Conservation (phyloP, 2,113 vertebrate genomes). For the Mustela nigripes region DNA sequence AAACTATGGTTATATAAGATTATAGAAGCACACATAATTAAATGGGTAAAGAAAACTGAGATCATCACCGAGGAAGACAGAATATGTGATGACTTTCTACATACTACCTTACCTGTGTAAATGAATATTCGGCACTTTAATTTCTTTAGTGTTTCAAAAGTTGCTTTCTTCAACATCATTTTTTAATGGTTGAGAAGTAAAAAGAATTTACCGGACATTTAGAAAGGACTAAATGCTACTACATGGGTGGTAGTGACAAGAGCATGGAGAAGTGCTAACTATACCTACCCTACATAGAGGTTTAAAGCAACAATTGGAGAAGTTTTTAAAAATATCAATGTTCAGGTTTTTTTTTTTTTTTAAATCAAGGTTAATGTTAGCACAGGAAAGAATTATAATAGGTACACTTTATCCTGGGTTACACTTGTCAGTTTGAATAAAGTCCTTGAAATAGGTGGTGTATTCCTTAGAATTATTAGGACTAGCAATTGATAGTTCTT, state of each 20-base stretch:
- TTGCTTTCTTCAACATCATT: slow-evolving; percentile 32
- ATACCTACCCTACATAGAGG: neutral
- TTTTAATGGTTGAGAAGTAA: neutral
- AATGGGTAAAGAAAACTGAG: neutral
- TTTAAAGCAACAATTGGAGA: slow-evolving; percentile 23
- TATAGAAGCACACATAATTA: slow-evolving; percentile 29
- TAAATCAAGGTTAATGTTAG: slow-evolving; percentile 14
- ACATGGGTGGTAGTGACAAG: neutral
- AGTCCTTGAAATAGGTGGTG: slow-evolving; percentile 20
- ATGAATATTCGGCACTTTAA: neutral
- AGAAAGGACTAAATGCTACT: neutral
- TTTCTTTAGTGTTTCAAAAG: slow-evolving; percentile 39
- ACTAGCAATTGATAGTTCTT: neutral
- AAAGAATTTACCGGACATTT: slow-evolving; percentile 50
- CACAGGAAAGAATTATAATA: neutral
- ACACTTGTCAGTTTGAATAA: neutral
- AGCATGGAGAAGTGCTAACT: neutral
- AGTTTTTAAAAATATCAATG: neutral
- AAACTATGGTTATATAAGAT: slow-evolving; percentile 2
- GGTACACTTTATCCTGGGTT: neutral
- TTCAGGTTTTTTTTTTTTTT: neutral
- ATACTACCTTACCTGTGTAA: neutral
- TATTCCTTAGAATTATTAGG: slow-evolving; percentile 24
- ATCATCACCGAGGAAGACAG: neutral
- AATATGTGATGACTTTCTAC: neutral